Percentiles rank a stretch among this genome's conserved stretches.
Conservation (phyloP, 2,888 invertebrate genomes). For the Malthinus flaveolus region DNA sequence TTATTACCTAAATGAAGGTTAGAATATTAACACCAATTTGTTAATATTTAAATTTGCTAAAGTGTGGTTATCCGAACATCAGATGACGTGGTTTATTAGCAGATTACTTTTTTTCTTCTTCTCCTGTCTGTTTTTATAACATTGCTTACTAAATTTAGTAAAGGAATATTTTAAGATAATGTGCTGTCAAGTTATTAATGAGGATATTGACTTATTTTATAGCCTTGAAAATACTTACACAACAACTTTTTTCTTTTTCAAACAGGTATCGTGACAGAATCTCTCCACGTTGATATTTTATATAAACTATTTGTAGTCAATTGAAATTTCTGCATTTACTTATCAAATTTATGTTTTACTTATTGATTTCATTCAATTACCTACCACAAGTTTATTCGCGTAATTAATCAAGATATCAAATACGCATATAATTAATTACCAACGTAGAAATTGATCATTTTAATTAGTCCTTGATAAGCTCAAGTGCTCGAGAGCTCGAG, state of each 20-base stretch:
- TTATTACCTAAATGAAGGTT: neutral
- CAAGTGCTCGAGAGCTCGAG: no score
- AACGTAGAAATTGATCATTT: no score
- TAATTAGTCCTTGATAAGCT: no score
- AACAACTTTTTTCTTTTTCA: constrained; percentile 21
- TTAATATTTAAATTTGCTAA: constrained; percentile 1
- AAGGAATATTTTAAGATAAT: constrained; percentile 22
- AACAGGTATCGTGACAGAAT: constrained; percentile 27
- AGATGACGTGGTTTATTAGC: constrained; percentile 3
- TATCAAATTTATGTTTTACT: no score
- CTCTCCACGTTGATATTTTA: constrained; percentile 10
- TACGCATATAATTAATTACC: no score
- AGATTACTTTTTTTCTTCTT: constrained; percentile 3
- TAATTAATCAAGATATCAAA: no score
- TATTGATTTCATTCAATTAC: no score
- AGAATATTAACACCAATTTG: neutral
- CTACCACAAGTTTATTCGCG: no score
- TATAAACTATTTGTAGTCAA: constrained; percentile 7
- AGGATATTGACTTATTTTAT: constrained; percentile 25
- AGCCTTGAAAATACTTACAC: constrained; percentile 27
- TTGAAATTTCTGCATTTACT: neutral
- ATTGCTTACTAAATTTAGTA: constrained; percentile 18
- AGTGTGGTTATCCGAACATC: constrained; percentile 1
- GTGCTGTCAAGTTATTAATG: constrained; percentile 20
- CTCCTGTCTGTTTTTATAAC: constrained; percentile 4